These are phyloP conservation scores for Spatulosminthurus flaviceps DNA, from an alignment of 2,888 invertebrate species.

Conservation along the genomic window DNA sequence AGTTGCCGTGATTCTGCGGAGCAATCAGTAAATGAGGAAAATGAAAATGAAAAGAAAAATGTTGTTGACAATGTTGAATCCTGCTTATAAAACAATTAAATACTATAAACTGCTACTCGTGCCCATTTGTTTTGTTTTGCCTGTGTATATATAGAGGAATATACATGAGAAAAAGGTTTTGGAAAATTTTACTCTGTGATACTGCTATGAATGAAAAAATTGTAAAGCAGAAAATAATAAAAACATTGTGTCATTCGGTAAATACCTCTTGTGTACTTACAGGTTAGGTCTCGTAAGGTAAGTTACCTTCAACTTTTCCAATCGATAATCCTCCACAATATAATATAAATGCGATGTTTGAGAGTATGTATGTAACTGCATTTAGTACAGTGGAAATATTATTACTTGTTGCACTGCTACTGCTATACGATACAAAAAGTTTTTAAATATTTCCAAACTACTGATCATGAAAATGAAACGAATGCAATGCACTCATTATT, in stretches of 20 bases:
- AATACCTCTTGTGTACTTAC: conserved; percentile 9
- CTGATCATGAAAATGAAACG: neutral
- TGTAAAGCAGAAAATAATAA: conserved; percentile 29
- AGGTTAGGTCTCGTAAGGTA: neutral
- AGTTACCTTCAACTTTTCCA: conserved; percentile 3
- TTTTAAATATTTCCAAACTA: conserved; percentile 4
- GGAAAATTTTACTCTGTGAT: conserved; percentile 32
- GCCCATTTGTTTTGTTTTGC: conserved; percentile 15
- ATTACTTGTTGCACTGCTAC: neutral
- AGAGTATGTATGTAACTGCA: neutral
- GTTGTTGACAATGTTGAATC: conserved; percentile 55
- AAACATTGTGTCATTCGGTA: conserved; percentile 13
- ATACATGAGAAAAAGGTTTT: conserved; percentile 18
- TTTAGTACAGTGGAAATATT: neutral
- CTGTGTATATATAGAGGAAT: neutral
- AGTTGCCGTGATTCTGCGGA: conserved; percentile 28
- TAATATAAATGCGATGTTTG: neutral
- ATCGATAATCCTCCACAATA: neutral
- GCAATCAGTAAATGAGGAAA: conserved; percentile 21
- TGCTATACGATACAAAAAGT: neutral
- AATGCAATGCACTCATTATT: conserved; percentile 5
- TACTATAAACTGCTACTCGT: neutral
- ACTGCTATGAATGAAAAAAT: conserved; percentile 33
- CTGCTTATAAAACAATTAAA: conserved; percentile 49
- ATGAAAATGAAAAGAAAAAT: conserved; percentile 34